phyloP scores from a whole-genome alignment of 2,113 vertebrate species.

The Athene cunicularia region DNA sequence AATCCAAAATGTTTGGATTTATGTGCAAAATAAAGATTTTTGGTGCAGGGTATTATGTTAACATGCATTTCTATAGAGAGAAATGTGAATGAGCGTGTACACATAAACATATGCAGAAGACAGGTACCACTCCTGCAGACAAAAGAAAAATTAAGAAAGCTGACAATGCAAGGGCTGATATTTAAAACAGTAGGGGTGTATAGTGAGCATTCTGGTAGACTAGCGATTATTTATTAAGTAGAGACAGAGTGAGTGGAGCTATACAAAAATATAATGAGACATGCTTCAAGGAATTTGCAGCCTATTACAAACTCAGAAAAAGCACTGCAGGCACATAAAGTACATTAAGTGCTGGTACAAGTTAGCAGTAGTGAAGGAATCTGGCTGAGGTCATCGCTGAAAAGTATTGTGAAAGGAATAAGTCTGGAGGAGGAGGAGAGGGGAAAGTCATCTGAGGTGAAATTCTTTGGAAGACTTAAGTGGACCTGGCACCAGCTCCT shows the following conservation, averaged over 20 bases:
- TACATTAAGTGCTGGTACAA: slow-evolving; percentile 66
- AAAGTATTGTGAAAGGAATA: slow-evolving; percentile 51
- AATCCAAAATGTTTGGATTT: background rate
- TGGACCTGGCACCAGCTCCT: background rate
- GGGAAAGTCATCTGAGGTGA: slow-evolving; percentile 46
- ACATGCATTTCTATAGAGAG: background rate
- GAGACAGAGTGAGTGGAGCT: slow-evolving; percentile 15
- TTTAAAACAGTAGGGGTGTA: background rate
- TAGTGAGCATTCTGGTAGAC: background rate
- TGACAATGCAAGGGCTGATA: background rate
- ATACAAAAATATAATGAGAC: slow-evolving; percentile 62
- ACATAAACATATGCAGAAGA: background rate
- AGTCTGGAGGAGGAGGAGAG: background rate
- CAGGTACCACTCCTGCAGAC: background rate
- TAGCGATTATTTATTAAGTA: slow-evolving; percentile 56
- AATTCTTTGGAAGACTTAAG: slow-evolving; percentile 30
- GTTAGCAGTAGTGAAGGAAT: slow-evolving; percentile 58
- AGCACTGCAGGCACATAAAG: slow-evolving; percentile 52
- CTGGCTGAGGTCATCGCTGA: slow-evolving; percentile 54
- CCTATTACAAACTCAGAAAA: slow-evolving; percentile 53
- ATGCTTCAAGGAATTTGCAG: slow-evolving; percentile 65
- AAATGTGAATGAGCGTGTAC: background rate
- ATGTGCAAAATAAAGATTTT: background rate
- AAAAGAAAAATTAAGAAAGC: slow-evolving; percentile 13
- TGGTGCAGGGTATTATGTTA: background rate